Evolutionary conservation across 2,888 invertebrate species (phyloP), one percentile per base, ranked within the genome.

Genomic region (Trisateles emortualis): DNA sequence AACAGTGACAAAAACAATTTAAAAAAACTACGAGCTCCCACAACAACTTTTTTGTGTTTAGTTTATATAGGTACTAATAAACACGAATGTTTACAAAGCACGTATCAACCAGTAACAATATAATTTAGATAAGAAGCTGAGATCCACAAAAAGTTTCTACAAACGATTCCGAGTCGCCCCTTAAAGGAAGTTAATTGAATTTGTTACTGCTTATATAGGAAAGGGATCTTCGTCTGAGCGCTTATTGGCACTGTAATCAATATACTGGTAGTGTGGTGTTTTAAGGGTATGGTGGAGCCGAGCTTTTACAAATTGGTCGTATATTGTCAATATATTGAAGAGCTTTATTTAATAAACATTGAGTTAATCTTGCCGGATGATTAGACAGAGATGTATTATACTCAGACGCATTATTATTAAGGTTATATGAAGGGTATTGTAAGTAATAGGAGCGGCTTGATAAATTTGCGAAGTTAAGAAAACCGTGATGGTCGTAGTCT

Each of bases 141-240:
- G 38, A 48, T 39, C 45, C 39, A 63, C 56, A 68, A 65, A 70
- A 68, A 65, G 52, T 56, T 48, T 24, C 46, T 44, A 72, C 63
- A 69, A 70, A 63, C 66, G 66, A 68, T 52, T 41, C 66, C 60
- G 50, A 52, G 55, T 61, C 46, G 47, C 65, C 69, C 69, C 69
- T 52, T 68, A 72, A 72, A 63, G 66, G 55, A 68, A 68, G 54
- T 59, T 72, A 72, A 72, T 70, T 70, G 72, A 70, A 70, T 70
- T 70, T 63, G 63, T 60, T 60, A 59, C 66, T 62, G 57, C 44
- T 29, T 68, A 52, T 24, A 52, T 24, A 53, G 56, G 51, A 60
- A 59, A 59, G 52, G 49, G 59, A 59, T 50, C 33, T 47, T 52
- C 52, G 59, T 48, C 9, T 22, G 45, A 33, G 45, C 26, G 29